A percentile compares a stretch with the other conserved stretches of the same genome.
These are phyloP conservation scores for Campoplex capitator DNA, from an alignment of 2,888 invertebrate species.

Conservation along the genomic window DNA sequence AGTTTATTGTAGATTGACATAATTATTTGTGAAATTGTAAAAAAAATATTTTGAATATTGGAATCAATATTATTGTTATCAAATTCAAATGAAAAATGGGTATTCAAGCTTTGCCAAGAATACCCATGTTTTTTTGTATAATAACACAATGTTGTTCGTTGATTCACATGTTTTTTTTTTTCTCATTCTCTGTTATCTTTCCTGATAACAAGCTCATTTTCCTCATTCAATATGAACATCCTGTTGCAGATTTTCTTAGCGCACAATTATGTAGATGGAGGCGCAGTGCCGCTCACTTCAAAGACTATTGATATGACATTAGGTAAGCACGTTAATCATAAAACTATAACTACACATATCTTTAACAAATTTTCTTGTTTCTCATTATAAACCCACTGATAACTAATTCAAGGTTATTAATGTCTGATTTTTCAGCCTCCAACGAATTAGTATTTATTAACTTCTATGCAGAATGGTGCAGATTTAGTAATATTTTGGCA, in stretches of 20 bases:
- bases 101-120: not conserved
- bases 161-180: not conserved
- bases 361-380: not conserved
- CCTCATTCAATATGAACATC: not conserved
- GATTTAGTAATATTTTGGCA: conserved; percentile 98
- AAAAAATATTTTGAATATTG: not conserved
- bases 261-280: conserved; percentile 91
- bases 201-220: not conserved
- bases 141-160: not conserved
- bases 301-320: conserved; percentile 93
- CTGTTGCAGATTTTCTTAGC: conserved; percentile 72
- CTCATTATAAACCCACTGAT: not conserved
- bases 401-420: conserved; percentile 11
- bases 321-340: conserved; percentile 87
- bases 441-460: conserved; percentile 99
- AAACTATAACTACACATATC: not conserved
- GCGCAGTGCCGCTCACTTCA: conserved; percentile 92
- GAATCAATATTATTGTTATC: not conserved
- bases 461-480: conserved; percentile 99
- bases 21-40: not conserved
- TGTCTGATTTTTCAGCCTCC: conserved; percentile 89
- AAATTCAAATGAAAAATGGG: not conserved
- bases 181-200: not conserved
- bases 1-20: not conserved
- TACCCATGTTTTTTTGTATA: not conserved